Percentiles rank a stretch among this genome's conserved stretches.
Evolutionary conservation across 2,797 vertebrate species (phyloP).

Genomic region (Intellagama lesueurii): DNA sequence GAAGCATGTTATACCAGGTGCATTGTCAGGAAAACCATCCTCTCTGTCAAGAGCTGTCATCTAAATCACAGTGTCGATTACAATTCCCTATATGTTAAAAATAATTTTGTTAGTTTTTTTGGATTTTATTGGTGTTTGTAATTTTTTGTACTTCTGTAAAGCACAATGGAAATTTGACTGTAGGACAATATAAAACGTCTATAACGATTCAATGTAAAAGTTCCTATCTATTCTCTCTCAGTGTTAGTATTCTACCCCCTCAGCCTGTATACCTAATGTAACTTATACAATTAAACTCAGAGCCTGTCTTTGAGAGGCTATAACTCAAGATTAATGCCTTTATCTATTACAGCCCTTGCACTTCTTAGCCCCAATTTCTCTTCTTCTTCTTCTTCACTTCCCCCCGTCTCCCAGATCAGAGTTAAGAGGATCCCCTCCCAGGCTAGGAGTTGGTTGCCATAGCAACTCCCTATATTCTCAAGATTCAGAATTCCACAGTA

Average conservation of each 20-base stretch:
- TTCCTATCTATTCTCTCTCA: background rate
- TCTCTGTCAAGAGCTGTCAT: background rate
- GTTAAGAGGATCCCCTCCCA: conserved; percentile 24
- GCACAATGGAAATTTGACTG: background rate
- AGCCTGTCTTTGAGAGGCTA: background rate
- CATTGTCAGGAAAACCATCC: background rate
- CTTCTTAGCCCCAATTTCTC: background rate
- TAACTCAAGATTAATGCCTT: background rate
- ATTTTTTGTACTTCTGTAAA: background rate
- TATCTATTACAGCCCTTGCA: background rate
- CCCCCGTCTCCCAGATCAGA: background rate
- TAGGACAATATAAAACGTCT: background rate
- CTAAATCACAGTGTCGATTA: background rate
- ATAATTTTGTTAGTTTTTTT: background rate
- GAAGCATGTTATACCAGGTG: background rate
- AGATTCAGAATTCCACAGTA: conserved; percentile 6
- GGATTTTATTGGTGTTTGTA: background rate
- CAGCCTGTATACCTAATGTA: background rate
- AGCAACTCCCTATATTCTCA: conserved; percentile 22
- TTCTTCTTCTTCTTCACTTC: background rate
- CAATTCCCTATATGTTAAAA: no score
- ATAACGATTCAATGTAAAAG: background rate
- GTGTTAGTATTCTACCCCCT: background rate
- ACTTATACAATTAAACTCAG: background rate
- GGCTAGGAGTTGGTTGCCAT: conserved; percentile 27